A percentile compares a stretch with the other conserved stretches of the same genome.
phyloP scores from a whole-genome alignment of 2,888 invertebrate genomes.

The Galerucella nymphaeae region DNA sequence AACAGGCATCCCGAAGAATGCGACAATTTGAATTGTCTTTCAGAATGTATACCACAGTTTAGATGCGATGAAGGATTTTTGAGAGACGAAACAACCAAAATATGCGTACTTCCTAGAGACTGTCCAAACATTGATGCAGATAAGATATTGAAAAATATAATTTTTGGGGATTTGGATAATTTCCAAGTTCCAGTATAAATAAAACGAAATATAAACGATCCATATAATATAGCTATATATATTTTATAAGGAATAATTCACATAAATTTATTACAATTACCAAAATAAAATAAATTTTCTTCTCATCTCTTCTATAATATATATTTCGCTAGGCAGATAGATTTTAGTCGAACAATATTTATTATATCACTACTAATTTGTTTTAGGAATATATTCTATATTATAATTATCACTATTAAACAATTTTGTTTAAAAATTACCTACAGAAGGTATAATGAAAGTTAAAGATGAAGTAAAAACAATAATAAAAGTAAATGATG shows the following conservation, averaged over 20 bases:
- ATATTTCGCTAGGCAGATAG: conserved; percentile 12
- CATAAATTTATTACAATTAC: conserved; percentile 53
- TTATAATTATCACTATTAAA: neutral
- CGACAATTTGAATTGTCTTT: neutral
- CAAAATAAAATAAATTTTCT: conserved; percentile 53
- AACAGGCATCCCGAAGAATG: neutral
- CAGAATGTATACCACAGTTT: neutral
- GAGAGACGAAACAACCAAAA: conserved; percentile 2
- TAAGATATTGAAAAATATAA: neutral
- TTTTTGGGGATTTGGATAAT: neutral
- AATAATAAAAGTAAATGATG: too few relatives aligned
- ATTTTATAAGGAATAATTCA: conserved; percentile 44
- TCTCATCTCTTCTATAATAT: conserved; percentile 30
- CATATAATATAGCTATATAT: conserved; percentile 50
- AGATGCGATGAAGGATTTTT: conserved; percentile 5
- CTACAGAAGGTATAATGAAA: neutral
- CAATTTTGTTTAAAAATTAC: neutral
- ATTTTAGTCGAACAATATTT: too few relatives aligned
- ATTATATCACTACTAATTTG: conserved; percentile 4
- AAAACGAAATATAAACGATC: conserved; percentile 37
- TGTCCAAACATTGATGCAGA: neutral
- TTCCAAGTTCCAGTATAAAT: neutral
- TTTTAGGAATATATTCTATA: conserved; percentile 9
- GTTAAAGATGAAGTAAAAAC: neutral
- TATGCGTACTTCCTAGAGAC: neutral